Evolutionary conservation across 2,888 invertebrate genomes (phyloP).

Genomic region (Aleiodes testaceus): DNA sequence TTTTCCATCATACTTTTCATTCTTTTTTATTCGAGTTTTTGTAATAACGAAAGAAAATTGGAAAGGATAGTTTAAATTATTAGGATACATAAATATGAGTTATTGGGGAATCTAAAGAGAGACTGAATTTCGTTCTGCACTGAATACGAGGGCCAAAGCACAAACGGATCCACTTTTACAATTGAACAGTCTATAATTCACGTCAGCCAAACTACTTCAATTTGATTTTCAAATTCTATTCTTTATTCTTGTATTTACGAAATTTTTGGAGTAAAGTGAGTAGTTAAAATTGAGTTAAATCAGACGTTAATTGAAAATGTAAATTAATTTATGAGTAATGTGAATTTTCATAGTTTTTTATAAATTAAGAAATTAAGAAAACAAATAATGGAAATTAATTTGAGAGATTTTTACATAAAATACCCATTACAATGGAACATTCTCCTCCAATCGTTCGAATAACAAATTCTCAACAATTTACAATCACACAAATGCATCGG

Average conservation of each 20-base stretch:
- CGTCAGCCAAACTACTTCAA: conserved; percentile 2
- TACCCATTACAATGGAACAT: neutral
- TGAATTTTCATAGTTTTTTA: neutral
- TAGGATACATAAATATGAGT: too few species aligned
- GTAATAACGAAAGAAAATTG: too few species aligned
- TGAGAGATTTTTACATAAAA: neutral
- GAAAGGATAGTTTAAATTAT: too few species aligned
- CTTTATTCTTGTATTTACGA: neutral
- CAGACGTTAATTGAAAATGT: neutral
- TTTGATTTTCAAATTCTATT: neutral
- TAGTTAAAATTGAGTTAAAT: too few species aligned
- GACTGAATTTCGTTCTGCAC: conserved; percentile 41
- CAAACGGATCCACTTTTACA: conserved; percentile 37
- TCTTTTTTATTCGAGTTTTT: too few species aligned
- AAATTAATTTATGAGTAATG: neutral
- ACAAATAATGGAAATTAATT: neutral
- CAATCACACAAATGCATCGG: too few species aligned
- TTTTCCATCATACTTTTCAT: too few species aligned
- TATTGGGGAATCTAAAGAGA: too few species aligned
- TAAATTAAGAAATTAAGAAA: neutral
- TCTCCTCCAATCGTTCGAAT: neutral
- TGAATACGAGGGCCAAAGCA: conserved; percentile 41
- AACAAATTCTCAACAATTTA: neutral
- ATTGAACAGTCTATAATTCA: conserved; percentile 44
- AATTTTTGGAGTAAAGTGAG: neutral